Base-by-base conservation (phyloP, 2,113 vertebrate genomes). In the Orycteropus afer region DNA sequence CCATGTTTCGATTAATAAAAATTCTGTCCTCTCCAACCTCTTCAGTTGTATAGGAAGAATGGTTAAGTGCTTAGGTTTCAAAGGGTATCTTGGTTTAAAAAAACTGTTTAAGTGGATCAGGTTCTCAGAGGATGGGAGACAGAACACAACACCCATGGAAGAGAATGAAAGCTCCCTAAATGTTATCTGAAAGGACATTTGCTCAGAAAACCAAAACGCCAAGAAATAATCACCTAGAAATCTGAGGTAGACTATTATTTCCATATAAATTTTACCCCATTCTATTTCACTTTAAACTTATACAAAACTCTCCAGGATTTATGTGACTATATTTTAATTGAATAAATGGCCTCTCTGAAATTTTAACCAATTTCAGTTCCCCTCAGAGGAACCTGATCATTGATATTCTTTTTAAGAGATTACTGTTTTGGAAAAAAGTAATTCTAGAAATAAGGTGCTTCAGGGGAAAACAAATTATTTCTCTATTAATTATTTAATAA, bases 131-230 rank as follows among this genome's bases (percentile, higher is more conserved):
- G 32, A 20, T 5, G 3, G 29, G 7, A 49, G 29, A 40, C 0
- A 0, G 2, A 10, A 9, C 3, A 29, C 12, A 34, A 73, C 4
- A n/a, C 3, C n/a, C 0, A 0, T 27, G 17, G 5, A 7, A n/a
- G 2, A 13, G 11, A 25, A 7, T 23, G 34, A 51, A 57, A 0
- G 1, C 3, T 7, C 17, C 6, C 34, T 55, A 34, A 65, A 34
- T 32, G 32, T 23, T 32, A 34, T n/a, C n/a, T n/a, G 29, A 51
- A 45, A 69, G n/a, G n/a, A 17, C 10, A 55, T 63, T 10, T 80
- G 34, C 45, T 74, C 32, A 57, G 37, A 76, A 93, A 88, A 74
- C 2, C 51, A 73, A 82, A 65, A 32, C 6, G 59, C 47, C 42
- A 55, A 49, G 7, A 61, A 65, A 51, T 29, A 12, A 49, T 47